Base-by-base conservation (phyloP, 1,140 invertebrate species). In the Apis florea region DNA sequence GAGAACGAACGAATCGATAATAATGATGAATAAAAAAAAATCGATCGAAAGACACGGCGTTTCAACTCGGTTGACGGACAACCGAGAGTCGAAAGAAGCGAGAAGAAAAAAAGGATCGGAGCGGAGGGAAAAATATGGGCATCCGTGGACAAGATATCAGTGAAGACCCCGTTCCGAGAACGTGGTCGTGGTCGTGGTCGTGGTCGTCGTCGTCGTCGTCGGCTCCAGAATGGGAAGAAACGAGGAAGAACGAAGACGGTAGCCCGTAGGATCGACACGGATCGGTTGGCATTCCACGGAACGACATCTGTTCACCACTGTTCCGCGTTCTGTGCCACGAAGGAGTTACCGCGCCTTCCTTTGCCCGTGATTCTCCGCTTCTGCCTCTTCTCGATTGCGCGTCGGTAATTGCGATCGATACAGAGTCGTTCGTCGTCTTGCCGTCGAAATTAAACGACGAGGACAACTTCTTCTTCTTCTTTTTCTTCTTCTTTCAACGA, bases 361-460 rank as follows among this genome's bases (percentile, higher is more conserved):
- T 86, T 82, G 84, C 70, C 79, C 76, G 80, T 53, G 26, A 53
- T 24, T 40, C 31, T 40, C 31, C 24, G 51, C 49, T 26, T n/a
- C 24, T 13, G 3, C 21, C 21, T 24, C 24, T 49, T 31, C 53
- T 70, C 69, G 54, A 58, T 51, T 63, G 54, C 51, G 66, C 77
- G 77, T 72, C 78, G 68, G 81, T 89, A 88, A 88, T 89, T 89
- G 87, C 88, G 79, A 89, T 89, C 88, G 85, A 89, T 89, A 89
- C 83, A 85, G 83, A 69, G 71, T 80, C 73, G 74, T 79, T 63
- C 66, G 24, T 69, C 69, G 19, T 58, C 69, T 64, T 78, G 73
- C 56, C 73, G 19, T 84, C 85, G 82, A 87, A 87, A 87, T 87
- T 87, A 86, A 87, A 83, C 63, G 81, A 24, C 47, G 63, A 70